phyloP scores from a whole-genome alignment of 2,888 invertebrate genomes.

The Rhopalosiphum nymphaeae region DNA sequence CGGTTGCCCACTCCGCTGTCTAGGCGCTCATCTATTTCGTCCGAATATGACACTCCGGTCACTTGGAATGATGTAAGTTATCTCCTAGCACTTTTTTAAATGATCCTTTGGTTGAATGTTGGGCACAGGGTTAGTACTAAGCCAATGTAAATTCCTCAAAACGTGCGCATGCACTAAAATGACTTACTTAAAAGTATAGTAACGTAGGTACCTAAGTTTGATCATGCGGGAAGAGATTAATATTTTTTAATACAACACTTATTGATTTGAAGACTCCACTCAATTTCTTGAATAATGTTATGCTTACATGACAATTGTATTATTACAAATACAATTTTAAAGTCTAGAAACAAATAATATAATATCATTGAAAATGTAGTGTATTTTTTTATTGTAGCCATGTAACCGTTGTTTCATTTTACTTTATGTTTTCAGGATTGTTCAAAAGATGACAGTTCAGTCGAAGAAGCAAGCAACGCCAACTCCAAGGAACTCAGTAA shows the following conservation, averaged over 20 bases:
- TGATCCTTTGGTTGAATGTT: background rate
- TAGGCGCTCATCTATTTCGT: slow-evolving; percentile 77
- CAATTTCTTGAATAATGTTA: background rate
- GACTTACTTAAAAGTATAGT: background rate
- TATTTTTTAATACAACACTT: background rate
- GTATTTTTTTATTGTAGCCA: too few relatives aligned
- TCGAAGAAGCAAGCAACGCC: slow-evolving; percentile 18
- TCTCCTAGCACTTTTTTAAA: background rate
- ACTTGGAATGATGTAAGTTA: slow-evolving; percentile 67
- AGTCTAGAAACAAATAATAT: too few relatives aligned
- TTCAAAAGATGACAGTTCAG: slow-evolving; percentile 49
- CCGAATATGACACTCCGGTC: slow-evolving; percentile 75
- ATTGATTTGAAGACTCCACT: background rate
- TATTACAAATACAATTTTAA: background rate
- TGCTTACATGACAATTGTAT: background rate
- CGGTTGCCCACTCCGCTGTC: slow-evolving; percentile 69
- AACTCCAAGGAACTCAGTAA: slow-evolving; percentile 54
- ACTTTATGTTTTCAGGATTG: slow-evolving; percentile 38
- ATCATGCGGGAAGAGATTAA: background rate
- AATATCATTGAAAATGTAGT: too few relatives aligned
- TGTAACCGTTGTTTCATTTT: background rate
- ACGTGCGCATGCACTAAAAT: background rate
- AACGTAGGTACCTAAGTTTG: too few relatives aligned
- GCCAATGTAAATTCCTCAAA: background rate
- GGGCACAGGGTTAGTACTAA: background rate